Evolutionary conservation across 2,888 invertebrate species (phyloP).

Genomic region (Ypsolopha scabrella): DNA sequence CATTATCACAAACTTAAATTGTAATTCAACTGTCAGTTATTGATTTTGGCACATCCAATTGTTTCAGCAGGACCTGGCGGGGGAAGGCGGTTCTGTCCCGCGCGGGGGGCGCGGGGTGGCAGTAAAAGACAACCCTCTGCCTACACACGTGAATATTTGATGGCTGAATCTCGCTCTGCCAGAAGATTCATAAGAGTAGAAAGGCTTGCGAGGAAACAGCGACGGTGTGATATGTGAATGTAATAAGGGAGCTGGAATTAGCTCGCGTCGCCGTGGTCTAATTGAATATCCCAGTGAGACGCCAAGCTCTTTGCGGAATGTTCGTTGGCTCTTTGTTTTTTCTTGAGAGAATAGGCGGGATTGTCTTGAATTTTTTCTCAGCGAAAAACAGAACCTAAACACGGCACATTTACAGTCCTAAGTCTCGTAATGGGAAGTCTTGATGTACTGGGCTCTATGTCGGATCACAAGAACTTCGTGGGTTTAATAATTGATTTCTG

Average conservation of each 20-base stretch:
- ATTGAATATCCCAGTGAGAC: too few relatives aligned
- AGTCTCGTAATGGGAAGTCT: too few relatives aligned
- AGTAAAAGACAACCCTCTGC: conserved; percentile 57
- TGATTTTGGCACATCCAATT: conserved; percentile 66
- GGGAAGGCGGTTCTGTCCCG: conserved; percentile 12
- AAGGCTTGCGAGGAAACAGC: too few relatives aligned
- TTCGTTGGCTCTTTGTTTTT: not conserved
- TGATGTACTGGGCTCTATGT: too few relatives aligned
- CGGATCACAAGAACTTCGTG: too few relatives aligned
- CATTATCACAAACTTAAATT: too few relatives aligned
- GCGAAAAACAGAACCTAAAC: too few relatives aligned
- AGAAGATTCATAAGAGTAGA: conserved; percentile 24
- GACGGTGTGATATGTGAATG: too few relatives aligned
- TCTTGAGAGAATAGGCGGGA: not conserved
- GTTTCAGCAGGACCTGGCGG: conserved; percentile 41
- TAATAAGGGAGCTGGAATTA: too few relatives aligned
- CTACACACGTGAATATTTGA: conserved; percentile 58
- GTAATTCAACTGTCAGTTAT: conserved; percentile 54
- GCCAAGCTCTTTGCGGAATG: not conserved
- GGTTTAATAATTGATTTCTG: too few relatives aligned
- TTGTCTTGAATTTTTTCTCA: not conserved
- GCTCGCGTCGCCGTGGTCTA: too few relatives aligned
- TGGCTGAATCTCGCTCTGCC: conserved; percentile 58
- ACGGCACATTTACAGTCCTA: too few relatives aligned
- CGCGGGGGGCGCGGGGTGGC: conserved; percentile 25